Percentiles rank a stretch among this genome's conserved stretches.
Conservation (phyloP, 1,140 invertebrate species). For the Drosophila auraria region DNA sequence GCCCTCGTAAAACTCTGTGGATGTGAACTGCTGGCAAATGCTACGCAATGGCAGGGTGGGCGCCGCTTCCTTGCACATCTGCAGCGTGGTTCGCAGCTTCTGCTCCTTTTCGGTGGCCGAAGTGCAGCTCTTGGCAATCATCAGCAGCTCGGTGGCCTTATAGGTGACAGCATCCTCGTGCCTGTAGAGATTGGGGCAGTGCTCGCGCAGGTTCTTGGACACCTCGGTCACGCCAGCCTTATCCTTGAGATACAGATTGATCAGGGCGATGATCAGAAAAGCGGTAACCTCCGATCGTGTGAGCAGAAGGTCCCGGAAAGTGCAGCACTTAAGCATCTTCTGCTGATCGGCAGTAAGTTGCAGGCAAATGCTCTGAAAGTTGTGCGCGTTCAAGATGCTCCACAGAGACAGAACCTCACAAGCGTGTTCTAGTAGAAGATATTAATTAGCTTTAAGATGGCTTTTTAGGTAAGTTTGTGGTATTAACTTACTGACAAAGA, state of each 20-base stretch:
- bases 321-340: conserved; percentile 87
- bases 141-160: conserved; percentile 96
- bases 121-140: conserved; percentile 90
- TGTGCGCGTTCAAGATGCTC: conserved; percentile 96
- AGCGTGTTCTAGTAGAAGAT: conserved; percentile 87
- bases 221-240: conserved; percentile 97
- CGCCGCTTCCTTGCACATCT: conserved; percentile 90
- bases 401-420: conserved; percentile 97
- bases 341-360: conserved; percentile 88
- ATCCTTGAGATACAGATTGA: conserved; percentile 96
- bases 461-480: background rate
- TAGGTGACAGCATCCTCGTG: conserved; percentile 97
- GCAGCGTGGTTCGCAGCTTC: conserved; percentile 91
- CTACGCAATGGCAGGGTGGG: conserved; percentile 79
- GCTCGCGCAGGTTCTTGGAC: conserved; percentile 93
- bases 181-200: conserved; percentile 97
- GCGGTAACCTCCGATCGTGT: conserved; percentile 93
- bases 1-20: conserved; percentile 93
- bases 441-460: background rate
- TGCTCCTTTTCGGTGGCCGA: conserved; percentile 90
- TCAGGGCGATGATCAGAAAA: conserved; percentile 90
- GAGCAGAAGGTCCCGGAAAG: conserved; percentile 93
- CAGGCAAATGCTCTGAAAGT: conserved; percentile 93
- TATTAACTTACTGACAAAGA: conserved; percentile 88
- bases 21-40: conserved; percentile 87